Base-by-base conservation (phyloP, 2,888 invertebrate species). In the Falcaria lacertinaria region DNA sequence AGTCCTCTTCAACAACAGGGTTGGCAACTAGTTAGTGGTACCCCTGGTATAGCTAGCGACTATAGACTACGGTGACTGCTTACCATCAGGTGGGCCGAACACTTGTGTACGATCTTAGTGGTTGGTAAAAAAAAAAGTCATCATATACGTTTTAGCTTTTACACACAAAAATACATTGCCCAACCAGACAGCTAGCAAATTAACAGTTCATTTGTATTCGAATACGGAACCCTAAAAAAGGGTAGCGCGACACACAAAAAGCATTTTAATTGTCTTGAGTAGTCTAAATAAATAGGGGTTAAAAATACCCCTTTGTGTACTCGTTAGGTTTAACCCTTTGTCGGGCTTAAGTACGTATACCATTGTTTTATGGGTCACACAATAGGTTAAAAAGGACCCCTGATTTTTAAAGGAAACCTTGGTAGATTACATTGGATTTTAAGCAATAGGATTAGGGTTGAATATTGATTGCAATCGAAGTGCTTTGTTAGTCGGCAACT, bases 221-320 rank as follows among this genome's bases (percentile, higher is more conserved):
- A 33, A 43, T 33, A 42, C 52, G 51, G 57, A 45, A 58, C 54
- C 56, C 66, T 44, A 63, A 60, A n/a, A 64, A 65, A 51, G 68
- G 66, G 64, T 55, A 54, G 47, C 37, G 44, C 56, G 50, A 46
- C 63, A 64, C 61, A 67, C 71, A 75, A 64, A 73, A 60, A 57
- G 41, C 61, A 14, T 56, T 60, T 73, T 77, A 78, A 80, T 81
- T 80, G 79, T 81, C 74, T 76, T 75, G 75, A 78, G 76, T 74
- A 79, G 60, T 69, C 57, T 56, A 62, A 60, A 69, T 57, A 60
- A 67, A 75, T 73, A 67, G 55, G 62, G 64, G 57, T 51, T 50
- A 61, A 64, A 63, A 57, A 60, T 63, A 46, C 47, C 36, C 56
- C 55, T 69, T 71, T 69, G 64, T 68, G 67, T 64, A 61, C 47